These are phyloP conservation scores for Hyalella azteca DNA, from an alignment of 2,888 invertebrate genomes.

Conservation along the genomic window DNA sequence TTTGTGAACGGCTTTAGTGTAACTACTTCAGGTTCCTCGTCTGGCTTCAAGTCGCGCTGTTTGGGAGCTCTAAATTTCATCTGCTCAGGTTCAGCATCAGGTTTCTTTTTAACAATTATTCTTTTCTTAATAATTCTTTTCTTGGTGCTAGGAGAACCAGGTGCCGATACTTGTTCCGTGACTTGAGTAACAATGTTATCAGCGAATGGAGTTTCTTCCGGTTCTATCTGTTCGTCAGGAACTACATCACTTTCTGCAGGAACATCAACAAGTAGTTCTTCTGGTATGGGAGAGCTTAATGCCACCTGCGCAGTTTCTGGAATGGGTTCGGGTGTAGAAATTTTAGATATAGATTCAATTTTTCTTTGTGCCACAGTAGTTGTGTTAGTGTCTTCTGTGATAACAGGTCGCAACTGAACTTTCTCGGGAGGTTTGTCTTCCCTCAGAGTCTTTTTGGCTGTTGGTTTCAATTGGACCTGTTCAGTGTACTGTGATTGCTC, in stretches of 20 bases:
- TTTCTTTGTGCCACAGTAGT: not conserved
- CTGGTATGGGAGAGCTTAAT: conserved; percentile 1
- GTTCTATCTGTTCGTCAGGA: conserved; percentile 4
- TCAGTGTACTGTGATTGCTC: not conserved
- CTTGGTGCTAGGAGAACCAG: not conserved
- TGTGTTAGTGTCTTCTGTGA: not conserved
- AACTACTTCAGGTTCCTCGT: not conserved
- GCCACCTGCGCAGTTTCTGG: not conserved
- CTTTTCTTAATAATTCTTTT: conserved; percentile 30
- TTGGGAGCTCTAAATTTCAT: conserved; percentile 15
- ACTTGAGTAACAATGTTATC: not conserved
- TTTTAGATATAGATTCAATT: not conserved
- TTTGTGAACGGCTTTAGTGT: conserved; percentile 9
- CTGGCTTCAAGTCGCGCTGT: conserved; percentile 13
- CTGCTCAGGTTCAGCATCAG: not conserved
- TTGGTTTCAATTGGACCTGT: conserved; percentile 13
- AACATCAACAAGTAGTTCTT: not conserved
- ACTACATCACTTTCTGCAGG: not conserved
- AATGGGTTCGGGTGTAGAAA: conserved; percentile 33
- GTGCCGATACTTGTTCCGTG: conserved; percentile 4
- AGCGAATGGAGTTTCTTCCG: not conserved
- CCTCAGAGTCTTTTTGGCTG: not conserved
- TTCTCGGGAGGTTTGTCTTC: conserved; percentile 31
- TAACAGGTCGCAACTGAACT: conserved; percentile 19
- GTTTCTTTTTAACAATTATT: conserved; percentile 10